phyloP scores from a whole-genome alignment of 2,113 vertebrate species.

The Arvicanthis niloticus region DNA sequence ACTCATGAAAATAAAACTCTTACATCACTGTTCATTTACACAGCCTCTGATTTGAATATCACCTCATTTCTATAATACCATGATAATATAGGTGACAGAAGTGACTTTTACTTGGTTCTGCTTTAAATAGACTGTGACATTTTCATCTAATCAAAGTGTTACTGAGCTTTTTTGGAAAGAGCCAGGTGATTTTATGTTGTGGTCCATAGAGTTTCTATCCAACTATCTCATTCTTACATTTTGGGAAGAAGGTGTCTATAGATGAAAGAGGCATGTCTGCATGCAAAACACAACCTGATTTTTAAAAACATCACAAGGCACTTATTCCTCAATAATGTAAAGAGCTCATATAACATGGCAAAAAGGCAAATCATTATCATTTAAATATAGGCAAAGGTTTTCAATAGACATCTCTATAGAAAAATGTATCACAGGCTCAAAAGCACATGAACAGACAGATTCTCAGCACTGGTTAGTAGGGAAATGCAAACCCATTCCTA shows the following conservation, averaged over 20 bases:
- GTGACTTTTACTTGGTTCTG: neutral
- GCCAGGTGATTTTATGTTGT: neutral
- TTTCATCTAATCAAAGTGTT: neutral
- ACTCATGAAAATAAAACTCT: constrained; percentile 38
- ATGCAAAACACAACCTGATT: neutral
- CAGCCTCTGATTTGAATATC: constrained; percentile 21
- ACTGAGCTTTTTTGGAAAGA: neutral
- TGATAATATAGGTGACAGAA: constrained; percentile 1
- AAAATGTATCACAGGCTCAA: neutral
- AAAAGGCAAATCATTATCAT: neutral
- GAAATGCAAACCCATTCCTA: neutral
- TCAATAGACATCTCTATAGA: neutral
- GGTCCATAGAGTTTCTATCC: neutral
- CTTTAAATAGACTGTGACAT: neutral
- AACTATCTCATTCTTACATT: neutral
- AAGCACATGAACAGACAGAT: neutral
- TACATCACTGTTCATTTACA: constrained; percentile 51
- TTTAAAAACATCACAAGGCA: constrained; percentile 16
- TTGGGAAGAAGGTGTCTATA: neutral
- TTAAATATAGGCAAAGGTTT: constrained; percentile 25
- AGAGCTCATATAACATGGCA: neutral
- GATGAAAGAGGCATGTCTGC: neutral
- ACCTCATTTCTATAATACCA: constrained; percentile 25
- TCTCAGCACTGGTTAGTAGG: neutral
- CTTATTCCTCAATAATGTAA: constrained; percentile 5